phyloP scores from a whole-genome alignment of 1,140 invertebrate species.

The Mizuhopecten yessoensis region DNA sequence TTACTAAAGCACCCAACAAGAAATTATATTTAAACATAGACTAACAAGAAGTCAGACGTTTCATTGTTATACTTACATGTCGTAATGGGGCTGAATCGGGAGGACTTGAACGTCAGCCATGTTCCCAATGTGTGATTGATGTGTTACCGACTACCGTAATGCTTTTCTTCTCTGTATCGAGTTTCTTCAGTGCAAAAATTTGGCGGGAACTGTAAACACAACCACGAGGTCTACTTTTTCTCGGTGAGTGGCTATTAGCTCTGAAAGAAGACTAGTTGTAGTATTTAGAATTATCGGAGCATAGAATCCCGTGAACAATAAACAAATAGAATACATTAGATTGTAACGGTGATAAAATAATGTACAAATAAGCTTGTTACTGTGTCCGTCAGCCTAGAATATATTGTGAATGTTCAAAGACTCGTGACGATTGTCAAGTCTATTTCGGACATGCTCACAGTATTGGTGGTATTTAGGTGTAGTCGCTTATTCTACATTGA shows the following conservation, averaged over 20 bases:
- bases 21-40: neutral
- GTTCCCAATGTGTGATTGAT: slow-evolving; percentile 30
- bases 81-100: slow-evolving; percentile 26
- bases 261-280: slow-evolving; percentile 24
- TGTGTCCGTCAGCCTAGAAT: neutral
- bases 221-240: slow-evolving; percentile 31
- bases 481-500: neutral
- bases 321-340: slow-evolving; percentile 18
- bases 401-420: neutral
- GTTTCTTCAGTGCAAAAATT: slow-evolving; percentile 39
- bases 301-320: slow-evolving; percentile 11
- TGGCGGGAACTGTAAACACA: slow-evolving; percentile 15
- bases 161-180: slow-evolving; percentile 25
- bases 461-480: neutral
- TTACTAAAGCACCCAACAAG: neutral
- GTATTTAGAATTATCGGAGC: neutral
- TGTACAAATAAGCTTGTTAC: neutral
- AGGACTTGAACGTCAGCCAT: slow-evolving; percentile 31
- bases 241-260: neutral
- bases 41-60: neutral
- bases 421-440: neutral
- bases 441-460: neutral
- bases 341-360: neutral
- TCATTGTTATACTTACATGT: neutral
- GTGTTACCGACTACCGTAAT: slow-evolving; percentile 27